Evolutionary conservation across 2,797 vertebrate species (phyloP).

Genomic region (Rhinoraja longicauda): DNA sequence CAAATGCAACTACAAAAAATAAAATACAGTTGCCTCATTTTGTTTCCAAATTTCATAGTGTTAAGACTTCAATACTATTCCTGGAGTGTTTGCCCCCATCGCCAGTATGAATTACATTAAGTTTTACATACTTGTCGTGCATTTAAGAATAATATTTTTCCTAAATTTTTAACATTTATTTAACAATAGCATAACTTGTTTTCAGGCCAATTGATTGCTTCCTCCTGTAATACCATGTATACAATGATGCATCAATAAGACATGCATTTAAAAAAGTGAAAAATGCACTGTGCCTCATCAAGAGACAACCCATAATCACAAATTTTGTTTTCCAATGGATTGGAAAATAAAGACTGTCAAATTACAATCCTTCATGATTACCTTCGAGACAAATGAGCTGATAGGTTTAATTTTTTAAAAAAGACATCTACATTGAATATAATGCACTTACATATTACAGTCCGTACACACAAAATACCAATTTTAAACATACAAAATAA

Average conservation of each 20-base stretch:
- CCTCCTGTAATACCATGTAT: constrained; percentile 24
- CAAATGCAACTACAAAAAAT: constrained; percentile 13
- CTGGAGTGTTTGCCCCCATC: not conserved
- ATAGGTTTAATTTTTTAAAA: not conserved
- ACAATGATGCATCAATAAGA: constrained; percentile 33
- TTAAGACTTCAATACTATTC: not conserved
- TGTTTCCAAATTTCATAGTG: not conserved
- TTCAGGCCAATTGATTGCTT: not conserved
- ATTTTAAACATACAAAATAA: constrained; percentile 35
- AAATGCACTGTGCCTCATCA: not conserved
- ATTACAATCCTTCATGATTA: constrained; percentile 33
- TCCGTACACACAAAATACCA: constrained; percentile 21
- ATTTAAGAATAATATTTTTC: not conserved
- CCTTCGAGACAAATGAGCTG: not conserved
- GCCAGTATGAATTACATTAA: constrained; percentile 4
- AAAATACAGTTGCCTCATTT: constrained; percentile 7
- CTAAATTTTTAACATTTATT: constrained; percentile 6
- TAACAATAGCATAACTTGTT: not conserved
- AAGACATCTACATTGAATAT: constrained; percentile 27
- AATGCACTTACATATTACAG: constrained; percentile 27
- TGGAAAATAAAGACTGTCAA: not conserved
- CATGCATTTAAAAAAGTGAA: constrained; percentile 11
- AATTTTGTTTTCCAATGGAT: not conserved
- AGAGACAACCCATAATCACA: constrained; percentile 19
- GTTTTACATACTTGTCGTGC: constrained; percentile 2